phyloP scores from a whole-genome alignment of 2,888 invertebrate species.

The Caenorhabditis angaria region DNA sequence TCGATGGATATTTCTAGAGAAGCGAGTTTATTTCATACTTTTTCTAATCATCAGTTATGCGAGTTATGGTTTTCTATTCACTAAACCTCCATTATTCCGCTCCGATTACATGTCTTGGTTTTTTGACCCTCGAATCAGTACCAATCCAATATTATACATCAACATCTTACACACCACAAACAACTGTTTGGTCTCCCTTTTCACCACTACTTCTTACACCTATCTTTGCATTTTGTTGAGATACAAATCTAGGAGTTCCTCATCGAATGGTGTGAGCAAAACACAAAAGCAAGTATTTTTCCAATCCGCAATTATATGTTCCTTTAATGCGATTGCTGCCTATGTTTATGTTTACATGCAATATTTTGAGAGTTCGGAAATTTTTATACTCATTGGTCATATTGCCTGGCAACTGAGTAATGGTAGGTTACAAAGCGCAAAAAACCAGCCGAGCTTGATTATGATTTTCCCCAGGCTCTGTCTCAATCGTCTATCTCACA shows the following conservation, averaged over 20 bases:
- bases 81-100: slow-evolving; percentile 27
- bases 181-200: slow-evolving; percentile 41
- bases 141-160: slow-evolving; percentile 1
- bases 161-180: slow-evolving; percentile 43
- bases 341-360: slow-evolving; percentile 56
- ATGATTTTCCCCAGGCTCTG: too few species aligned
- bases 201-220: slow-evolving; percentile 35
- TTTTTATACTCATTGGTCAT: slow-evolving; percentile 42
- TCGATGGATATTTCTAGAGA: neutral
- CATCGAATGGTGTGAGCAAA: slow-evolving; percentile 27
- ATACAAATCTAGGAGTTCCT: slow-evolving; percentile 23
- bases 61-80: slow-evolving; percentile 19
- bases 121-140: slow-evolving; percentile 23
- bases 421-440: slow-evolving; percentile 5
- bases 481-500: slow-evolving; percentile 28
- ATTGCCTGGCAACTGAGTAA: slow-evolving; percentile 50
- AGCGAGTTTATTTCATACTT: slow-evolving; percentile 22
- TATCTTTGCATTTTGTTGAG: slow-evolving; percentile 25
- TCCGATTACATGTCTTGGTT: slow-evolving; percentile 34
- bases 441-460: neutral
- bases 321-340: slow-evolving; percentile 46
- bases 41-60: slow-evolving; percentile 30
- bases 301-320: slow-evolving; percentile 23
- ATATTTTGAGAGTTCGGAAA: slow-evolving; percentile 39
- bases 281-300: slow-evolving; percentile 33